Conservation (phyloP, 2,113 vertebrate genomes). For the Chunga burmeisteri region DNA sequence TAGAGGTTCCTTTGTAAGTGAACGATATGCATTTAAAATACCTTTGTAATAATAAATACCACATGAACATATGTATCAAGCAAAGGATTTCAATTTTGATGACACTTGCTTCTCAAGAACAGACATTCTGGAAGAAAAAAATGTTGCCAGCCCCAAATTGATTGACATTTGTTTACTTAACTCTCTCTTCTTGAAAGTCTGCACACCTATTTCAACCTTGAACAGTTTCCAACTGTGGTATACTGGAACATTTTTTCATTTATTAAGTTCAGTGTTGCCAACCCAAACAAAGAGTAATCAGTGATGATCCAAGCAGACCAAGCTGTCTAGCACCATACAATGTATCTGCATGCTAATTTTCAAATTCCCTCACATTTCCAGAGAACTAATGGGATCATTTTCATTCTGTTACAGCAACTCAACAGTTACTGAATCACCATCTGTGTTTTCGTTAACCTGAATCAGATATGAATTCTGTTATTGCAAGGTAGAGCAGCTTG, state of each 20-base stretch:
- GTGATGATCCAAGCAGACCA: constrained; percentile 85
- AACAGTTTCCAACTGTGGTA: constrained; percentile 87
- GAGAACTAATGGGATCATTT: constrained; percentile 99
- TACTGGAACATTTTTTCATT: constrained; percentile 85
- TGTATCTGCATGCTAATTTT: constrained; percentile 88
- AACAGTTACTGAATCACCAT: constrained; percentile 99
- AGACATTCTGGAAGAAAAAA: constrained; percentile 73
- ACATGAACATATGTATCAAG: constrained; percentile 71
- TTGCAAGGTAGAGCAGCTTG: constrained; percentile 99
- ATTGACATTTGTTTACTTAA: constrained; percentile 86
- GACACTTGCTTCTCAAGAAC: constrained; percentile 78
- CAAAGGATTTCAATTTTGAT: constrained; percentile 73
- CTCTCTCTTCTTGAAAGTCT: constrained; percentile 84
- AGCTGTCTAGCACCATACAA: constrained; percentile 83
- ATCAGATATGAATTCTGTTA: constrained; percentile 99
- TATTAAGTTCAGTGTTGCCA: constrained; percentile 87
- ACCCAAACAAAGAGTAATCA: constrained; percentile 88
- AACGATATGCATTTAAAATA: constrained; percentile 70
- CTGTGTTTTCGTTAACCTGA: constrained; percentile 99
- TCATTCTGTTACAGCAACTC: constrained; percentile 98
- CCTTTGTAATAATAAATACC: constrained; percentile 76
- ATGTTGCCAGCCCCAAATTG: constrained; percentile 75
- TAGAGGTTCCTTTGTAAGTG: constrained; percentile 52
- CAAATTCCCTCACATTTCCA: constrained; percentile 87
- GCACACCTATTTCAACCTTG: constrained; percentile 88